A percentile compares a stretch with the other conserved stretches of the same genome.
Evolutionary conservation across 2,797 vertebrate species (phyloP).

Genomic region (Sebastiscus albofasciatus): DNA sequence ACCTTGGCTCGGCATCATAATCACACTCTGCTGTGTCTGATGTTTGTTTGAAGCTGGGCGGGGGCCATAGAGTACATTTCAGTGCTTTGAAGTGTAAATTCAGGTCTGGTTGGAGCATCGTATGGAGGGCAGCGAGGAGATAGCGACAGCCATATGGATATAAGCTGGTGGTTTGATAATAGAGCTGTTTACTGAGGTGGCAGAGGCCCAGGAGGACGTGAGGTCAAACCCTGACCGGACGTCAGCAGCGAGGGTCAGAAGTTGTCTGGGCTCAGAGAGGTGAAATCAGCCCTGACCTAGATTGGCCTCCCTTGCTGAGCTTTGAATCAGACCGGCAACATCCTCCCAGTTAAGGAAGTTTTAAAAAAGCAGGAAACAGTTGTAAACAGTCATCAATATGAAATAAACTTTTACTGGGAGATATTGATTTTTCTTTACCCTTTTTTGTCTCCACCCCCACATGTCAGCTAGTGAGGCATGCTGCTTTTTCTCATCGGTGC

Average conservation of each 20-base stretch:
- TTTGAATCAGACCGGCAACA: conserved; percentile 33
- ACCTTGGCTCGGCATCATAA: conserved; percentile 52
- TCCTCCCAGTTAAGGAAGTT: conserved; percentile 30
- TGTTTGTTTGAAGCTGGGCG: conserved; percentile 66
- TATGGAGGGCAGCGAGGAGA: conserved; percentile 41
- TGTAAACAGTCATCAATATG: conserved; percentile 76
- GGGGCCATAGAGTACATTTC: conserved; percentile 29
- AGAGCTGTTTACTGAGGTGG: conserved; percentile 14
- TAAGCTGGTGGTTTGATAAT: conserved; percentile 31
- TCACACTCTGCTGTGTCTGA: conserved; percentile 57
- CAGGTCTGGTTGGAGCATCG: conserved; percentile 35
- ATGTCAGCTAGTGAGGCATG: conserved; percentile 42
- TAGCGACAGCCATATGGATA: conserved; percentile 31
- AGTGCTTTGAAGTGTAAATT: conserved; percentile 69
- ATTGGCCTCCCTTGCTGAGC: conserved; percentile 32
- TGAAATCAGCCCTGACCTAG: conserved; percentile 55
- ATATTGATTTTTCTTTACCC: conserved; percentile 74
- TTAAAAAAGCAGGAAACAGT: conserved; percentile 31
- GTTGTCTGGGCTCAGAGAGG: conserved; percentile 24
- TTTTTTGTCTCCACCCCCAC: conserved; percentile 53
- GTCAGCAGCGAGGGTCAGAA: conserved; percentile 8
- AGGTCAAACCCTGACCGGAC: conserved; percentile 24
- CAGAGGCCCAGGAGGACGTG: background rate
- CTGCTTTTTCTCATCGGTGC: conserved; percentile 45
- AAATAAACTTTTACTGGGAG: conserved; percentile 74